Evolutionary conservation across 2,113 vertebrate genomes (phyloP).

Genomic region (Antigone vipio): DNA sequence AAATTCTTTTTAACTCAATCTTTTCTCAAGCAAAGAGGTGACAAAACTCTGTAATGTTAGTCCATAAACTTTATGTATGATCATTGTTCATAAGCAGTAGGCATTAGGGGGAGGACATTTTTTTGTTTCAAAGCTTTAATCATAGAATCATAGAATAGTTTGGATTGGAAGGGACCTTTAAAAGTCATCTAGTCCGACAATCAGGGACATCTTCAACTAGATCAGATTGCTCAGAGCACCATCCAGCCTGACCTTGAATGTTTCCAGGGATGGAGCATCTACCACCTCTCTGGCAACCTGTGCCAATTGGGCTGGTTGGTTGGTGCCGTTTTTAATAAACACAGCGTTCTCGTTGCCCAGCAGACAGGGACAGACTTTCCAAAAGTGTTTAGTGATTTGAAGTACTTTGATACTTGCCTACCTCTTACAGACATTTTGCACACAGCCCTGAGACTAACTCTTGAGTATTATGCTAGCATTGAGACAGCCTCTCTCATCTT

Average conservation of each 20-base stretch:
- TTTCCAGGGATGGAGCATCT: background rate
- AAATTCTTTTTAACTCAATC: background rate
- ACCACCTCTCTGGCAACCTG: background rate
- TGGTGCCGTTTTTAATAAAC: background rate
- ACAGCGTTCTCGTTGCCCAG: background rate
- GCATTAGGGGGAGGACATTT: background rate
- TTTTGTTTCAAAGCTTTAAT: background rate
- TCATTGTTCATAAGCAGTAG: background rate
- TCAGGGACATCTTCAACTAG: background rate
- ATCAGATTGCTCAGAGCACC: background rate
- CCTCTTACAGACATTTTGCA: background rate
- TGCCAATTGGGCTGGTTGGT: background rate
- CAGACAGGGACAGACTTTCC: background rate
- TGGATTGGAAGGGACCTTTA: background rate
- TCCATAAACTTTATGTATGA: background rate
- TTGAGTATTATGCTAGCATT: background rate
- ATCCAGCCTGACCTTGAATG: background rate
- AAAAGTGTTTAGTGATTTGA: background rate
- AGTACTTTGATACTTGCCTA: background rate
- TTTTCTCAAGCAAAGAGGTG: background rate
- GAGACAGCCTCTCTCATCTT: background rate
- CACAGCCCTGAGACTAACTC: background rate
- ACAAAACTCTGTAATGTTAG: background rate
- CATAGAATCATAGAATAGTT: background rate
- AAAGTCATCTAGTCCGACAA: background rate